phyloP scores from a whole-genome alignment of 2,888 invertebrate species.

The Hermaeophaga mercurialis region DNA sequence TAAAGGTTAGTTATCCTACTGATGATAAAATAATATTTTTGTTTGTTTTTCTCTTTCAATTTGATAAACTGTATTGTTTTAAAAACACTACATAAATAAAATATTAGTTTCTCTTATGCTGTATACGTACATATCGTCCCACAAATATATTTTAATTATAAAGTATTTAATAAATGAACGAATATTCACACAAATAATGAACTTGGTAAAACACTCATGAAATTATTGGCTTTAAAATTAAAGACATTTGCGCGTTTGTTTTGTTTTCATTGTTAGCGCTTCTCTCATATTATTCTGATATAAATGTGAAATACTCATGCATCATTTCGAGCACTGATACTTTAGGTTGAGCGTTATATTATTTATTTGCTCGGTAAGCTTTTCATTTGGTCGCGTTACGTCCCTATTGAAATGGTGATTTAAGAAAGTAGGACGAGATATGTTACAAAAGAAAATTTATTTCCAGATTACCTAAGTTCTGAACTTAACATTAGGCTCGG shows the following conservation, averaged over 20 bases:
- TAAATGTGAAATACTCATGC: conserved; percentile 21
- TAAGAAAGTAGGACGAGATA: conserved; percentile 29
- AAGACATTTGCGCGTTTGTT: conserved; percentile 13
- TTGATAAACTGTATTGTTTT: too few relatives aligned
- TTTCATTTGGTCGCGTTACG: conserved; percentile 24
- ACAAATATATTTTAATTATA: too few relatives aligned
- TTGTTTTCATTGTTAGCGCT: conserved; percentile 11
- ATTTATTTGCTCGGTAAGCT: conserved; percentile 33
- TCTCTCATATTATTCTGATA: conserved; percentile 18
- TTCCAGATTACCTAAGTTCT: conserved; percentile 25
- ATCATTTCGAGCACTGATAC: conserved; percentile 12
- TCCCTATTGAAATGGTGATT: conserved; percentile 29
- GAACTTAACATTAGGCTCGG: conserved; percentile 21
- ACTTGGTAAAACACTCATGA: background rate
- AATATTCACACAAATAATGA: background rate
- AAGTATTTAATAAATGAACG: background rate
- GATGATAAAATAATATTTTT: too few relatives aligned
- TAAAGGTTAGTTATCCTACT: too few relatives aligned
- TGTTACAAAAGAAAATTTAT: conserved; percentile 31
- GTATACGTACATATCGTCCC: too few relatives aligned
- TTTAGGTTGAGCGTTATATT: conserved; percentile 29
- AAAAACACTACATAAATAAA: too few relatives aligned
- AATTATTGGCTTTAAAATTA: conserved; percentile 6
- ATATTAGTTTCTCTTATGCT: too few relatives aligned
- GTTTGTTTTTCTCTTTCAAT: too few relatives aligned